Evolutionary conservation across 2,113 vertebrate species (phyloP).

Genomic region (Diglossa brunneiventris): DNA sequence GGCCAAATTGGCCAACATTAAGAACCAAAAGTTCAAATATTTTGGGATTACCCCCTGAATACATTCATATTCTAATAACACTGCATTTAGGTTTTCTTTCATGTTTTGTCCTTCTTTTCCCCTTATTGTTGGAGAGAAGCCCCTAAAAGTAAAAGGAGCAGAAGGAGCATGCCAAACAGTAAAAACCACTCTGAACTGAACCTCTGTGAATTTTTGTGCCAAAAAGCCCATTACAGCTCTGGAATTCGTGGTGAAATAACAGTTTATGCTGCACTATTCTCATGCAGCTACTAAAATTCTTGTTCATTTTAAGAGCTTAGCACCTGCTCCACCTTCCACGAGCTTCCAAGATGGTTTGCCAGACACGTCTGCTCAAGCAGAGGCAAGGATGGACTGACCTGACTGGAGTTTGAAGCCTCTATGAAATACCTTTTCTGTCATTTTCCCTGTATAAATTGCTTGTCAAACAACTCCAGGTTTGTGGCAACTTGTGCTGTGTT

Average conservation of each 20-base stretch:
- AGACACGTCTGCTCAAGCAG: neutral
- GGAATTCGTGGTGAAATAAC: neutral
- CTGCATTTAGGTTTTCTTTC: neutral
- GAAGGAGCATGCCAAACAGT: neutral
- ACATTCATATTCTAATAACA: neutral
- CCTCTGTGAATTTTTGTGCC: neutral
- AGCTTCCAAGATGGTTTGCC: neutral
- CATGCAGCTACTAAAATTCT: neutral
- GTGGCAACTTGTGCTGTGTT: neutral
- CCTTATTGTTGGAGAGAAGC: neutral
- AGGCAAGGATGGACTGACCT: neutral
- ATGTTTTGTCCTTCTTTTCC: neutral
- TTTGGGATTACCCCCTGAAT: neutral
- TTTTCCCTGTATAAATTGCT: neutral
- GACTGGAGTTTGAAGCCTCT: neutral
- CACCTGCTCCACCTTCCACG: neutral
- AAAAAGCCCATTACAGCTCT: constrained; percentile 9
- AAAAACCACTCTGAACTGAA: constrained; percentile 7
- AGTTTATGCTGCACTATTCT: neutral
- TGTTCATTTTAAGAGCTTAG: neutral
- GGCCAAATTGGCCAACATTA: no score
- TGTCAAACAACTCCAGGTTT: neutral
- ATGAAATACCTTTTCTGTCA: neutral
- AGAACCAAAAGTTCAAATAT: neutral
- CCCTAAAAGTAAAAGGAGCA: neutral